Percentiles rank a stretch among this genome's conserved stretches.
These are phyloP conservation scores for Bombus huntii DNA, from an alignment of 1,140 invertebrate species.

Conservation along the genomic window DNA sequence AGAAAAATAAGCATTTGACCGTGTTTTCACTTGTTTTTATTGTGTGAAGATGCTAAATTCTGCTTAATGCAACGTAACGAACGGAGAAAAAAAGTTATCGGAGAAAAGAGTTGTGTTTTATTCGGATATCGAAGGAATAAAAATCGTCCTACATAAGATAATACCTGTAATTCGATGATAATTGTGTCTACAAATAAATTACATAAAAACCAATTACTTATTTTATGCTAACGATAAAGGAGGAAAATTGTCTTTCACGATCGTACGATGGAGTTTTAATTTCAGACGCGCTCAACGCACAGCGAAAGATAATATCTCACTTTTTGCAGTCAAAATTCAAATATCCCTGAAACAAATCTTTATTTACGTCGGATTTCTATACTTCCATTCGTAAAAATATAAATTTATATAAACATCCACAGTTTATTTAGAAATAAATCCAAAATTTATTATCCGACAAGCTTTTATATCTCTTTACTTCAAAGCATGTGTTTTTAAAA, in stretches of 20 bases:
- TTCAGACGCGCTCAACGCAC: not conserved
- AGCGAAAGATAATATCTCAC: no score
- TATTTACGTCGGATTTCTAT: no score
- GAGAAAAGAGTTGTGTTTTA: not conserved
- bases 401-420: no score
- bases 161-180: not conserved
- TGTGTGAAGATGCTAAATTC: not conserved
- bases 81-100: not conserved
- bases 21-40: not conserved
- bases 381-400: no score
- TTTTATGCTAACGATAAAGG: not conserved
- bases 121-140: not conserved
- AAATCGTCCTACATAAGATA: not conserved
- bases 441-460: not conserved
- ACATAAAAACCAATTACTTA: conserved; percentile 13
- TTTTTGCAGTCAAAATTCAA: no score
- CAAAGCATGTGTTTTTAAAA: not conserved
- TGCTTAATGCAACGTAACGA: no score
- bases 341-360: no score
- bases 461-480: not conserved
- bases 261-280: not conserved
- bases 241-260: not conserved
- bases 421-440: no score
- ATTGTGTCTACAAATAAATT: not conserved
- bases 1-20: not conserved